These are phyloP conservation scores for Oreochromis niloticus DNA, from an alignment of 2,113 vertebrate genomes.

Conservation along the genomic window DNA sequence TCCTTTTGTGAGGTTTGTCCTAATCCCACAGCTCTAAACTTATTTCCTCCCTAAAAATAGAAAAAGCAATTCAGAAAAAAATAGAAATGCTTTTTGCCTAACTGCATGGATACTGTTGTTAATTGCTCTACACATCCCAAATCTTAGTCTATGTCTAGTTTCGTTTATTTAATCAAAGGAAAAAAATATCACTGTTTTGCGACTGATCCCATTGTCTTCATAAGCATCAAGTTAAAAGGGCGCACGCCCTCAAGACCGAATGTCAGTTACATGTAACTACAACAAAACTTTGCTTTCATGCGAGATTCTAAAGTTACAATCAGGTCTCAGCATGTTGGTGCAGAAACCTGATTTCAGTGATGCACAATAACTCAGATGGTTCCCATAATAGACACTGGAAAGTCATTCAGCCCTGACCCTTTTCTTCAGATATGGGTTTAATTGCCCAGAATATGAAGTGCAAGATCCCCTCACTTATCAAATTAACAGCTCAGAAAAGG, in stretches of 20 bases:
- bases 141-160: neutral
- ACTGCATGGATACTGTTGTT: neutral
- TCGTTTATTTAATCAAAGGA: neutral
- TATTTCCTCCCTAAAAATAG: neutral
- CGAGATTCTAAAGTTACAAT: neutral
- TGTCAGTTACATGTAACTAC: neutral
- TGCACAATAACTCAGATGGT: slow-evolving; percentile 33
- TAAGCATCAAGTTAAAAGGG: neutral
- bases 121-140: neutral
- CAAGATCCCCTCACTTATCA: slow-evolving; percentile 62
- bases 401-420: slow-evolving; percentile 50
- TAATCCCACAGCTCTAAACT: neutral
- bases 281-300: neutral
- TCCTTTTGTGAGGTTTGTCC: neutral
- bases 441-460: slow-evolving; percentile 65
- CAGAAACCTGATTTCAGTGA: slow-evolving; percentile 26
- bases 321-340: neutral
- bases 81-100: slow-evolving; percentile 6
- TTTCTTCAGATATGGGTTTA: slow-evolving; percentile 59
- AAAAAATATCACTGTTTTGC: neutral
- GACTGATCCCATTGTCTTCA: neutral
- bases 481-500: slow-evolving; percentile 60
- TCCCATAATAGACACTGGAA: slow-evolving; percentile 57
- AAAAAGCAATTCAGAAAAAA: slow-evolving; percentile 5
- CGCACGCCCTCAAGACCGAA: neutral